phyloP scores from a whole-genome alignment of 2,797 vertebrate genomes.

The Capromys pilorides region DNA sequence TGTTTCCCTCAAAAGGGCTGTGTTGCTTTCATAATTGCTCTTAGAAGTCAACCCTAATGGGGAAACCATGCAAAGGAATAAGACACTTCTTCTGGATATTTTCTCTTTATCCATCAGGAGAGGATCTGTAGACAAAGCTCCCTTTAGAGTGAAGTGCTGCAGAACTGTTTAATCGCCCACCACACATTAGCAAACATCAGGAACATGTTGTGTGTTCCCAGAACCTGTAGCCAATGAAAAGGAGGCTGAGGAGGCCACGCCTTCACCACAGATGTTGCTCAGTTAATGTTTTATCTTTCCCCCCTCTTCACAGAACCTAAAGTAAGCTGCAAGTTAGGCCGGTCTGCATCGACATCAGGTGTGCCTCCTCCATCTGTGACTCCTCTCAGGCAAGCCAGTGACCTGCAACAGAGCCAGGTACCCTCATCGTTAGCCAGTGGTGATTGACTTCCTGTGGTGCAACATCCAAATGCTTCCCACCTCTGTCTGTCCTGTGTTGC shows the following conservation, averaged over 20 bases:
- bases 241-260: accelerated
- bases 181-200: not conserved
- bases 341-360: constrained; percentile 92
- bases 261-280: accelerated
- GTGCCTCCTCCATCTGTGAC: constrained; percentile 93
- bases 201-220: not conserved
- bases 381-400: constrained; percentile 92
- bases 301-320: constrained; percentile 89
- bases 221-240: accelerated
- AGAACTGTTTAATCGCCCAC: not conserved
- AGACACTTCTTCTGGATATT: not conserved
- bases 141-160: not conserved
- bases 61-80: not conserved
- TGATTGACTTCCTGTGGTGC: constrained; percentile 90
- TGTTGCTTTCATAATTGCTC: not conserved
- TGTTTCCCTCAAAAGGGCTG: not conserved
- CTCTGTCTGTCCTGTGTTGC: constrained; percentile 88
- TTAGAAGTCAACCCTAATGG: not conserved
- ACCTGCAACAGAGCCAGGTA: constrained; percentile 94
- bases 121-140: not conserved
- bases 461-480: constrained; percentile 88
- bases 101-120: not conserved
- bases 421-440: constrained; percentile 89
- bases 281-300: constrained; percentile 26
- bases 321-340: constrained; percentile 90